phyloP scores from a whole-genome alignment of 2,888 invertebrate genomes.

The Lepidonotus clava region DNA sequence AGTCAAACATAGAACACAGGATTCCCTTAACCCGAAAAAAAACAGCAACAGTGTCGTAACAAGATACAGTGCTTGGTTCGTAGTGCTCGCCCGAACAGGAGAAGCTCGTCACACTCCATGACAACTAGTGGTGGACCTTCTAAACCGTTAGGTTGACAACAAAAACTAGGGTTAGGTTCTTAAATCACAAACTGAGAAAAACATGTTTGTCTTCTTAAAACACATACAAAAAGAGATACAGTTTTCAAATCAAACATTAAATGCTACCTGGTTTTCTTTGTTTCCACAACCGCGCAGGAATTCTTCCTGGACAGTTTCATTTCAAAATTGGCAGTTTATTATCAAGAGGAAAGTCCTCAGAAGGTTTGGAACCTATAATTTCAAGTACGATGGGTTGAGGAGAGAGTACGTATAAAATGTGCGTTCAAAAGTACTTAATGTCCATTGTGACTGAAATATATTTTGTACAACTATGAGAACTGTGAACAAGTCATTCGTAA shows the following conservation, averaged over 20 bases:
- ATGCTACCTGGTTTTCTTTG: conserved; percentile 22
- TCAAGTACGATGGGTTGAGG: too few species aligned
- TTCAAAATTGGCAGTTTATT: too few species aligned
- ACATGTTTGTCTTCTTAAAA: background rate
- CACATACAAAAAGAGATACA: background rate
- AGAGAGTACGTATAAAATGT: too few species aligned
- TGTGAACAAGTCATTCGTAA: conserved; percentile 1
- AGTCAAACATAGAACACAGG: background rate
- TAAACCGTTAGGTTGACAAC: conserved; percentile 3
- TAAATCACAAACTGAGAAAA: background rate
- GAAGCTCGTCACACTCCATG: background rate
- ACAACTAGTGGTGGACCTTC: background rate
- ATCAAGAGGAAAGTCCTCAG: too few species aligned
- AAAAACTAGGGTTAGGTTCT: background rate
- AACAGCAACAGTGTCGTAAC: background rate
- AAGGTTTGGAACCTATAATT: too few species aligned
- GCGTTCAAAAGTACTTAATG: too few species aligned
- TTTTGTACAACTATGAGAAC: conserved; percentile 16
- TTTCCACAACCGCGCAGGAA: too few species aligned
- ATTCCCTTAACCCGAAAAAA: background rate
- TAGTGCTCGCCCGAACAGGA: background rate
- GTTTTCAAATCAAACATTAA: background rate
- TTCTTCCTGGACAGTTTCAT: too few species aligned
- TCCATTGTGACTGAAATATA: background rate
- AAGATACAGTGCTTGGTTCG: background rate